These are phyloP conservation scores for Coelopa pilipes DNA, from an alignment of 2,888 invertebrate species.

Conservation along the genomic window DNA sequence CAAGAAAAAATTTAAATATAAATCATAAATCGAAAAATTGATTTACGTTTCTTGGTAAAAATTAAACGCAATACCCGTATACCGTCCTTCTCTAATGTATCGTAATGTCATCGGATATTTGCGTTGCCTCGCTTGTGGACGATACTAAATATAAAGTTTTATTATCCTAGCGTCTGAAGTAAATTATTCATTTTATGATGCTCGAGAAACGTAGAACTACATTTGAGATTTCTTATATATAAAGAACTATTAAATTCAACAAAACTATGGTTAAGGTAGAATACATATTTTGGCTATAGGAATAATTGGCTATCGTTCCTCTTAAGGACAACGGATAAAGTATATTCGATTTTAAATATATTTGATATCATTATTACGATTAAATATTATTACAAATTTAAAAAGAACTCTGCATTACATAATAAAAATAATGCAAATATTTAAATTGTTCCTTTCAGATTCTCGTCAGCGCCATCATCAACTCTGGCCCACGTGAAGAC, in stretches of 20 bases:
- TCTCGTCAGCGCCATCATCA: constrained; percentile 97
- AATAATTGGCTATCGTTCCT: constrained; percentile 53
- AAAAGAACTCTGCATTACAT: constrained; percentile 4
- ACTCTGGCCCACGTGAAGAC: constrained; percentile 99
- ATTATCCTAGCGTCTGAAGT: constrained; percentile 61
- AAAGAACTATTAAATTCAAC: constrained; percentile 48
- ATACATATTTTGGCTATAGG: constrained; percentile 55
- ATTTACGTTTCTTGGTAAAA: too few relatives aligned
- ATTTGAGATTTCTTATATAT: constrained; percentile 37
- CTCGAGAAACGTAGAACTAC: constrained; percentile 62
- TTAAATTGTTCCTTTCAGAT: constrained; percentile 68
- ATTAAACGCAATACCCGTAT: neutral
- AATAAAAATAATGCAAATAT: neutral
- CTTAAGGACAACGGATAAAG: constrained; percentile 56
- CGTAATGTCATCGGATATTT: constrained; percentile 50
- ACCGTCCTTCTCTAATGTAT: constrained; percentile 51
- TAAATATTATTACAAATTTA: neutral
- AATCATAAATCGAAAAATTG: too few relatives aligned
- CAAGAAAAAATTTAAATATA: too few relatives aligned
- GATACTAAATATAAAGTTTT: constrained; percentile 53
- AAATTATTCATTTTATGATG: constrained; percentile 47
- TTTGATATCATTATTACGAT: constrained; percentile 51
- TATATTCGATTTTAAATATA: constrained; percentile 55
- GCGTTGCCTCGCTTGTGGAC: constrained; percentile 61
- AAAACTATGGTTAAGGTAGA: too few relatives aligned